phyloP scores from a whole-genome alignment of 2,888 invertebrate genomes.

The Erebia ligea region DNA sequence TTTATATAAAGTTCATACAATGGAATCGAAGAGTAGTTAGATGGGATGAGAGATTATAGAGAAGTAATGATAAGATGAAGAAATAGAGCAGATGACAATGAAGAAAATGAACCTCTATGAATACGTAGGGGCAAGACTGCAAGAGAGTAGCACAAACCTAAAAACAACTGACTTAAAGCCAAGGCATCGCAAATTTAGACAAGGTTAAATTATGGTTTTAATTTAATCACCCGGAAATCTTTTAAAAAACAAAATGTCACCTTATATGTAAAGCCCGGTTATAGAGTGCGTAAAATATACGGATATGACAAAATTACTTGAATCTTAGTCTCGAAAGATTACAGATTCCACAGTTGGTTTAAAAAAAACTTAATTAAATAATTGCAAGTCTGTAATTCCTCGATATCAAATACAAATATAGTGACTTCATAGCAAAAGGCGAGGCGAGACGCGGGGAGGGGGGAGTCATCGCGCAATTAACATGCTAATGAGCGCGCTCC shows the following conservation, averaged over 20 bases:
- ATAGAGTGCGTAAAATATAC: slow-evolving; percentile 9
- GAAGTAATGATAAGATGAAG: too few species aligned
- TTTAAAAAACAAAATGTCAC: background rate
- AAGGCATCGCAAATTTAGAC: background rate
- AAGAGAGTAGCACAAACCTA: background rate
- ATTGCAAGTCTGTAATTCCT: background rate
- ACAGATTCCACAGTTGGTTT: background rate
- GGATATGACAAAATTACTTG: slow-evolving; percentile 11
- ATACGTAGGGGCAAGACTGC: background rate
- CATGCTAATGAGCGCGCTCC: slow-evolving; percentile 78
- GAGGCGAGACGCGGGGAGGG: slow-evolving; percentile 28
- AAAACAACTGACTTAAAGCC: background rate
- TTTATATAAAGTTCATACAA: background rate
- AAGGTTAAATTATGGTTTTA: background rate
- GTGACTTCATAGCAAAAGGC: slow-evolving; percentile 34
- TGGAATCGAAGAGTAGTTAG: background rate
- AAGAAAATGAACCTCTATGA: too few species aligned
- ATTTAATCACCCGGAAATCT: slow-evolving; percentile 13
- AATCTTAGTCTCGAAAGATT: background rate
- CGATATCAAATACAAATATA: slow-evolving; percentile 15
- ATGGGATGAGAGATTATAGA: background rate
- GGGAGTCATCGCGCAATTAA: slow-evolving; percentile 73
- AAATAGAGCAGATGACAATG: too few species aligned
- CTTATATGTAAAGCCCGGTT: slow-evolving; percentile 1
- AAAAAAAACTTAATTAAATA: background rate